phyloP scores from a whole-genome alignment of 2,113 vertebrate species.

The Cottus gobio region DNA sequence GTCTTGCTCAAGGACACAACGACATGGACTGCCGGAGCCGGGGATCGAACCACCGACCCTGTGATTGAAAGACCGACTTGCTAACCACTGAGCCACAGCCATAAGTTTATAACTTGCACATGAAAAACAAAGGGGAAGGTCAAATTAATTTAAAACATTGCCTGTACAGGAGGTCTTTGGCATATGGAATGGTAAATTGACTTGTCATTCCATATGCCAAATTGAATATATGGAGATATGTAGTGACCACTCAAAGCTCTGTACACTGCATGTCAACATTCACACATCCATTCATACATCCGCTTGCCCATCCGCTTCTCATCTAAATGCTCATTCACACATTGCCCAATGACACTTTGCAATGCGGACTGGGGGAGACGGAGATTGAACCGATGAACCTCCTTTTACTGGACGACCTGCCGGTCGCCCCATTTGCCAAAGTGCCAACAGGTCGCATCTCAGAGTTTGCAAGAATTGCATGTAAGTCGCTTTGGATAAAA shows the following conservation, averaged over 20 bases:
- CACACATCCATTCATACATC: not conserved
- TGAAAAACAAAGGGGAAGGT: slow-evolving; percentile 28
- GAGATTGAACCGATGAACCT: not conserved
- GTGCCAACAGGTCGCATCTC: slow-evolving; percentile 2
- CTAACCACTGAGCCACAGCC: no score
- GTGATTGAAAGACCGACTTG: no score
- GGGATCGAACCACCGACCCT: no score
- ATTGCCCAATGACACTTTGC: not conserved
- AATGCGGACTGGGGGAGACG: not conserved
- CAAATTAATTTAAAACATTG: slow-evolving; percentile 19
- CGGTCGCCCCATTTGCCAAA: not conserved
- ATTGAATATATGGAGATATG: no score
- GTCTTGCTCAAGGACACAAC: no score
- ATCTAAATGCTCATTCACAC: not conserved
- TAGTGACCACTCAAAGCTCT: not conserved
- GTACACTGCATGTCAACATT: not conserved
- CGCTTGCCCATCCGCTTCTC: not conserved
- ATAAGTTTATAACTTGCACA: slow-evolving; percentile 61
- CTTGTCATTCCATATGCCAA: no score
- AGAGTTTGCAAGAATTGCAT: not conserved
- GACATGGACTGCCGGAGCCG: no score
- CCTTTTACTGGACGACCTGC: no score
- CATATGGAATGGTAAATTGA: not conserved
- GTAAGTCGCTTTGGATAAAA: no score
- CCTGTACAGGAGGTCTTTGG: not conserved